Evolutionary conservation across 2,797 vertebrate species (phyloP), one percentile per base, ranked within the genome.

Genomic region (Cephalopachus bancanus): DNA sequence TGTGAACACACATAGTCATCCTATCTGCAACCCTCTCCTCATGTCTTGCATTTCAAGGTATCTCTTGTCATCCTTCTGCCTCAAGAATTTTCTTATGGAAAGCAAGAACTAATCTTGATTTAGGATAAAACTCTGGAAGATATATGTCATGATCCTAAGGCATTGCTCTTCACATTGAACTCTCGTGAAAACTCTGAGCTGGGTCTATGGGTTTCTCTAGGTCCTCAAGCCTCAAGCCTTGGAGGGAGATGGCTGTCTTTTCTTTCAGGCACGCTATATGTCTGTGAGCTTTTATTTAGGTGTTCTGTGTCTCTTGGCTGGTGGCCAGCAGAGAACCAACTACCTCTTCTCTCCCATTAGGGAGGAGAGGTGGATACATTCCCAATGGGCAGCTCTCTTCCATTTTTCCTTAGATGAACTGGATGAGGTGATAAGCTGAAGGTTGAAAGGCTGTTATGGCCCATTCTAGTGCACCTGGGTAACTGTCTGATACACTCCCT

Each of bases 61-160:
- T 88, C n/a, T 81, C 24, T 33, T 44, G 10, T 85, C 49, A 94
- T 30, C 19, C 3, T 89, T 26, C 26, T 16, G 55, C 37, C 22
- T 71, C 79, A 55, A 89, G 79, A 62, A 88, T 92, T 74, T 90
- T 79, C 30, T 65, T 2, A 20, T 80, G 76, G n/a, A 86, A 94
- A 94, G 15, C 6, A 62, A 80, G 3, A 53, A 53, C 19, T 88
- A 83, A 76, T 84, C n/a, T 97, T 26, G 30, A 81, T 64, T 89
- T 67, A 83, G 15, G 8, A 72, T 5, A 80, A 15, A 94, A 62
- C 5, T 60, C 14, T 51, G 33, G 37, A 93, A 20, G 33, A 83
- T 59, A 16, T 2, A 57, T 11, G 12, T 24, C 17, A 37, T 33
- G 64, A 37, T 72, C 3, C 44, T 44, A 57, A 93, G 76, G 24